phyloP scores from a whole-genome alignment of 2,888 invertebrate species.

The Leucoma salicis region DNA sequence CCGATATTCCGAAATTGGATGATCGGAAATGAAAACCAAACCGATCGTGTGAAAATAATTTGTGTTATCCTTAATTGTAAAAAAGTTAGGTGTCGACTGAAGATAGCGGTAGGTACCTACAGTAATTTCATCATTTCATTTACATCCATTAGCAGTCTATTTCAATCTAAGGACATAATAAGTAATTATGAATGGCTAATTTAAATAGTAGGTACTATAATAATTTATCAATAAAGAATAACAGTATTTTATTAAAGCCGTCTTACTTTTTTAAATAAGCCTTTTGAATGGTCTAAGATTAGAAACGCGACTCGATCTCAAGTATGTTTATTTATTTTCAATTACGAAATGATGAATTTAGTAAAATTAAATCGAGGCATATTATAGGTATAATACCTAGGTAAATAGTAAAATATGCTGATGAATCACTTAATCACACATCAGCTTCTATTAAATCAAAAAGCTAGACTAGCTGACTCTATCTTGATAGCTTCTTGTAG shows the following conservation, averaged over 20 bases:
- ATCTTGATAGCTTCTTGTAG: no score
- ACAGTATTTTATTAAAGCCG: constrained; percentile 24
- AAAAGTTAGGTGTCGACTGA: constrained; percentile 13
- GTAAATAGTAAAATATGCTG: no score
- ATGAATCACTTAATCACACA: no score
- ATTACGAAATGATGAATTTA: constrained; percentile 41
- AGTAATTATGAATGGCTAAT: no score
- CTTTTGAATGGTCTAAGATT: constrained; percentile 43
- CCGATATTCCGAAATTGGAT: constrained; percentile 74
- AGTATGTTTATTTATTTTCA: constrained; percentile 45
- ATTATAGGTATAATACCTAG: no score
- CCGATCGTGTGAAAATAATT: constrained; percentile 75
- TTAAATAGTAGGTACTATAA: no score
- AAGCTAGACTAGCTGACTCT: no score
- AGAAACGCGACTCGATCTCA: constrained; percentile 38
- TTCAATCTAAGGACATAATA: no score
- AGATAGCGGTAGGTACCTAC: not conserved
- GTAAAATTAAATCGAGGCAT: constrained; percentile 19
- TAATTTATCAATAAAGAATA: constrained; percentile 21
- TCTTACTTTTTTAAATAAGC: constrained; percentile 47
- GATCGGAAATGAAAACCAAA: constrained; percentile 65
- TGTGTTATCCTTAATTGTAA: constrained; percentile 37
- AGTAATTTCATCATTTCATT: no score
- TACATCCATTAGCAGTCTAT: no score
- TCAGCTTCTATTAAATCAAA: no score